These are phyloP conservation scores for Tenthredo scrophulariae DNA, from an alignment of 2,888 invertebrate genomes.

Conservation along the genomic window DNA sequence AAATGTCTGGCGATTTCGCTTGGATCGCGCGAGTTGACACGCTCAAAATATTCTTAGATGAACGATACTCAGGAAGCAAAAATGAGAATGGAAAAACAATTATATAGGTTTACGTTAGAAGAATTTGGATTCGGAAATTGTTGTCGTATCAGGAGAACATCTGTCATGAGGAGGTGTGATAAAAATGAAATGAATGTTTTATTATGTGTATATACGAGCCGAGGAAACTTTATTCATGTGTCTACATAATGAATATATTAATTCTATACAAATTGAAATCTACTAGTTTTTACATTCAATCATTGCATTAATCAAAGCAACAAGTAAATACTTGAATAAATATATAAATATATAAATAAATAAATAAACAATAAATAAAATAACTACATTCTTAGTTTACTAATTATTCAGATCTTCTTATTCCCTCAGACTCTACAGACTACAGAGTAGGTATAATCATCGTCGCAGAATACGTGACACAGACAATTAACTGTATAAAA, in stretches of 20 bases:
- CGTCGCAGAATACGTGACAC: background rate
- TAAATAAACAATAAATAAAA: background rate
- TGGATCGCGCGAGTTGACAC: too few species aligned
- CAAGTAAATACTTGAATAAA: background rate
- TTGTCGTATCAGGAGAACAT: too few species aligned
- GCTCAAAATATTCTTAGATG: too few species aligned
- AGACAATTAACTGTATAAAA: conserved; percentile 33
- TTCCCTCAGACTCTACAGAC: background rate
- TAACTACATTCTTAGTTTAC: background rate
- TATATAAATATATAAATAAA: background rate
- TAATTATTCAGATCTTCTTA: background rate
- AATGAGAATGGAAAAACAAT: too few species aligned
- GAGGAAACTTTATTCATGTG: background rate
- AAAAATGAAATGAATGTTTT: background rate
- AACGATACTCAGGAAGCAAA: too few species aligned
- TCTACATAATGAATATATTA: background rate
- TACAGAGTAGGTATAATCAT: background rate
- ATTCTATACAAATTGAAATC: background rate
- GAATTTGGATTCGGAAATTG: too few species aligned
- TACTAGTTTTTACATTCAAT: background rate
- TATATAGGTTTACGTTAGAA: too few species aligned
- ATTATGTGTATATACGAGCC: background rate
- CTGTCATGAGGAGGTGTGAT: too few species aligned
- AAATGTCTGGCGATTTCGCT: too few species aligned
- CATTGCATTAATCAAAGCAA: background rate